phyloP scores from a whole-genome alignment of 2,797 vertebrate genomes.

The Melanotaenia boesemani region DNA sequence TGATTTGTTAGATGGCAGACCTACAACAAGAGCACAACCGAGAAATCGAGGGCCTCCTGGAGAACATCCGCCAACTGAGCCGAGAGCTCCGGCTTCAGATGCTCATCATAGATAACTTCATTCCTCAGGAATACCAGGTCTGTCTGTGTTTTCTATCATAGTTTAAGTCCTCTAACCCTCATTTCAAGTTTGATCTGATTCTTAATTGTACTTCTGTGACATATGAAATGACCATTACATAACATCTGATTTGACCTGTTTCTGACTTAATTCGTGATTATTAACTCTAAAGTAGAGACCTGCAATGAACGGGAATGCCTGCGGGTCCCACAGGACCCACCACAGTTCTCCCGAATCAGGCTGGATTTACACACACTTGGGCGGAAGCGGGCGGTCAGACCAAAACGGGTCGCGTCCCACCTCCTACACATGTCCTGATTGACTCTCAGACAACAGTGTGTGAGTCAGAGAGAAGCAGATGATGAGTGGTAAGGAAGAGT shows the following conservation, averaged over 20 bases:
- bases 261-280: not conserved
- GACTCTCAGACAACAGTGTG: too few relatives aligned
- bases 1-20: slow-evolving; percentile 91
- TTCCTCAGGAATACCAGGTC: slow-evolving; percentile 97
- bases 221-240: too few relatives aligned
- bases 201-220: not conserved
- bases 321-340: too few relatives aligned
- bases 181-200: not conserved
- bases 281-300: too few relatives aligned
- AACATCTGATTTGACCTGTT: not conserved
- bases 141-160: not conserved
- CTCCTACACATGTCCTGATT: too few relatives aligned
- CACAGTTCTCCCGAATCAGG: too few relatives aligned
- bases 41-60: slow-evolving; percentile 95
- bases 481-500: too few relatives aligned
- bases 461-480: too few relatives aligned
- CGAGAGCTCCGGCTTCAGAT: slow-evolving; percentile 96
- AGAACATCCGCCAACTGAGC: slow-evolving; percentile 98
- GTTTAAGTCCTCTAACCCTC: not conserved
- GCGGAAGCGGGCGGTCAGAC: too few relatives aligned
- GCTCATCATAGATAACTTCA: slow-evolving; percentile 98
- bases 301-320: too few relatives aligned
- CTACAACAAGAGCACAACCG: slow-evolving; percentile 97
- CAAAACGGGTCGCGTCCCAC: too few relatives aligned
- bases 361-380: too few relatives aligned